Conservation (phyloP, 2,113 vertebrate genomes). For the Takifugu flavidus region DNA sequence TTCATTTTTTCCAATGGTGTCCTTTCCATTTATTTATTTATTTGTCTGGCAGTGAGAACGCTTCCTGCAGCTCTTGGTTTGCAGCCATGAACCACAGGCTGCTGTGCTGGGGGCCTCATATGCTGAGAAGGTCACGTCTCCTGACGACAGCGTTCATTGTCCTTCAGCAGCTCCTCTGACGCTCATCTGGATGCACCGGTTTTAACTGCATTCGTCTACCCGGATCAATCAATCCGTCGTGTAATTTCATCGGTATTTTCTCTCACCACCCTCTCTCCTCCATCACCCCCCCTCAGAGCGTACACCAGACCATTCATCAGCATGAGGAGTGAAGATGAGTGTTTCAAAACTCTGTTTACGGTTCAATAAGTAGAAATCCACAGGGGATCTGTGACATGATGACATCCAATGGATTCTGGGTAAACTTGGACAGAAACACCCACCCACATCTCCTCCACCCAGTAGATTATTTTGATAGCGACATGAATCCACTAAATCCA, state of each 20-base stretch:
- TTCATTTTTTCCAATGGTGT: constrained; percentile 33
- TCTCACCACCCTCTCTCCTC: constrained; percentile 1
- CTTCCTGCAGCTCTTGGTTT: constrained; percentile 56
- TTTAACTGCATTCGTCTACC: constrained; percentile 55
- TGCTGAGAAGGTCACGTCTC: constrained; percentile 70
- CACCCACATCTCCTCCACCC: constrained; percentile 9
- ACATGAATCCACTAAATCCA: constrained; percentile 19
- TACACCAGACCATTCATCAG: constrained; percentile 64
- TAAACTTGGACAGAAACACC: constrained; percentile 54
- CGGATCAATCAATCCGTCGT: constrained; percentile 72
- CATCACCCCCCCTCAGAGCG: constrained; percentile 16
- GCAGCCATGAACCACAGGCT: constrained; percentile 36
- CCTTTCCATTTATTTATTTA: constrained; percentile 11
- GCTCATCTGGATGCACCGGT: constrained; percentile 74
- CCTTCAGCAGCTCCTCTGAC: constrained; percentile 71
- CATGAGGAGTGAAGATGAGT: constrained; percentile 40
- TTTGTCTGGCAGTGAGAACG: constrained; percentile 37
- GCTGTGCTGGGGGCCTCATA: constrained; percentile 40
- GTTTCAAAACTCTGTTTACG: constrained; percentile 63
- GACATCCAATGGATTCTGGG: constrained; percentile 46
- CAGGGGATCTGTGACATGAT: constrained; percentile 30
- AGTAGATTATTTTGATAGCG: constrained; percentile 33
- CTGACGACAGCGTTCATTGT: constrained; percentile 59
- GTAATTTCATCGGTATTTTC: constrained; percentile 69
- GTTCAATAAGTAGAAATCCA: constrained; percentile 43